Conservation (phyloP, 2,797 vertebrate species). For the Tarsius wallacei region DNA sequence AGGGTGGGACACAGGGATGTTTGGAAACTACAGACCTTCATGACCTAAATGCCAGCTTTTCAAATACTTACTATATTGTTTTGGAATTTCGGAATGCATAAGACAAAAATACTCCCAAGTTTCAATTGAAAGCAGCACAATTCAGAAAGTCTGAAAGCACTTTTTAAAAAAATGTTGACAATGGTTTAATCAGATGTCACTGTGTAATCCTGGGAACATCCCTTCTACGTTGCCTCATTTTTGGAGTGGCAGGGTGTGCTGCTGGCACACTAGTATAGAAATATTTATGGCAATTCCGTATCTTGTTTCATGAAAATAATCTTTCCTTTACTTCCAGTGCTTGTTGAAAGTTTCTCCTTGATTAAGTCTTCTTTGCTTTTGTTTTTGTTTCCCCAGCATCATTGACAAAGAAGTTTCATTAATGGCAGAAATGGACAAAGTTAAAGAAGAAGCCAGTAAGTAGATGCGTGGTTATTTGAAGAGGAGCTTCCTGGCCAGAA, state of each 20-base stretch:
- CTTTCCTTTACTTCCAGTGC: constrained; percentile 39
- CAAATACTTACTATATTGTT: not conserved
- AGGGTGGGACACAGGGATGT: not conserved
- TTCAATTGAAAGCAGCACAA: constrained; percentile 62
- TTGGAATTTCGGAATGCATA: constrained; percentile 29
- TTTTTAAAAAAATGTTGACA: constrained; percentile 60
- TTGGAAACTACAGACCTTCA: not conserved
- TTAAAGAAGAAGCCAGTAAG: constrained; percentile 94
- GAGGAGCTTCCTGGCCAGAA: not conserved
- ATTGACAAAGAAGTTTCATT: constrained; percentile 93
- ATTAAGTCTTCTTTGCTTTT: constrained; percentile 68
- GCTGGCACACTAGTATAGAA: constrained; percentile 53
- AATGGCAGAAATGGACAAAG: constrained; percentile 93
- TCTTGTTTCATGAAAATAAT: constrained; percentile 73
- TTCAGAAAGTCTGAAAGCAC: constrained; percentile 40
- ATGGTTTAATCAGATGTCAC: constrained; percentile 74
- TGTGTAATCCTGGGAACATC: constrained; percentile 18
- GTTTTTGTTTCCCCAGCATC: constrained; percentile 89
- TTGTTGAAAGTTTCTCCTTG: constrained; percentile 63
- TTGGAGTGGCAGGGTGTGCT: constrained; percentile 53
- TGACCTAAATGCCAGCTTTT: not conserved
- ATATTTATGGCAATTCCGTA: constrained; percentile 60
- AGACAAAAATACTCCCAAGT: constrained; percentile 61
- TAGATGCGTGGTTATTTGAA: constrained; percentile 70
- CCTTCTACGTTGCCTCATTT: constrained; percentile 54